A percentile compares a stretch with the other conserved stretches of the same genome.
Evolutionary conservation across 2,113 vertebrate genomes (phyloP).

Genomic region (Ammodytes dubius): DNA sequence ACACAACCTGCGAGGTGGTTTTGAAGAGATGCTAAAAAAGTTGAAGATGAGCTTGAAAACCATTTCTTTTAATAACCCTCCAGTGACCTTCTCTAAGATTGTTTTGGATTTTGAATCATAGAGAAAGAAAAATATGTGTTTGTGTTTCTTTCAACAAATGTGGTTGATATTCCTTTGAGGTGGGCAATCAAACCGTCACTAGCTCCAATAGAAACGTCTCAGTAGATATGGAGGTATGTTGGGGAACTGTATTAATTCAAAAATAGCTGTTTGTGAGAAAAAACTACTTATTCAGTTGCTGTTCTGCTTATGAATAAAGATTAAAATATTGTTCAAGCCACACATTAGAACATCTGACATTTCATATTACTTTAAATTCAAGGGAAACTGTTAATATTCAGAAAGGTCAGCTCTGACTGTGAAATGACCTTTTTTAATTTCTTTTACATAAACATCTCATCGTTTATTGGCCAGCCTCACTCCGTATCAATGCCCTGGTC

Average conservation of each 20-base stretch:
- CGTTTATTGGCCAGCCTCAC: slow-evolving; percentile 56
- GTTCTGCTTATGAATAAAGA: slow-evolving; percentile 44
- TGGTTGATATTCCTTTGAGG: slow-evolving; percentile 3
- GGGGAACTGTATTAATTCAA: background rate
- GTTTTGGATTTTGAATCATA: background rate
- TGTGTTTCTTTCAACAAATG: background rate
- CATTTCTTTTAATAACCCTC: background rate
- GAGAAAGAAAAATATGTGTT: background rate
- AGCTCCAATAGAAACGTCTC: background rate
- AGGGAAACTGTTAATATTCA: slow-evolving; percentile 37
- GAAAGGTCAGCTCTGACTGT: slow-evolving; percentile 76
- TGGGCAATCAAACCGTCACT: background rate
- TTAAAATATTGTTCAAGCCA: slow-evolving; percentile 30
- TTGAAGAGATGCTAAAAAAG: slow-evolving; percentile 12
- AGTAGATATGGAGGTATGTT: background rate
- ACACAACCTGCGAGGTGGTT: slow-evolving; percentile 7
- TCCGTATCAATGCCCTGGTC: slow-evolving; percentile 38
- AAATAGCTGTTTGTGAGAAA: slow-evolving; percentile 16
- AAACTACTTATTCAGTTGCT: slow-evolving; percentile 5
- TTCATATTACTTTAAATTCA: slow-evolving; percentile 73
- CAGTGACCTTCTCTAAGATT: background rate
- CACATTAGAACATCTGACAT: slow-evolving; percentile 43
- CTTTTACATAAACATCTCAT: slow-evolving; percentile 81
- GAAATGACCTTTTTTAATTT: slow-evolving; percentile 78
- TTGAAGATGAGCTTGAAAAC: background rate